Evolutionary conservation across 2,113 vertebrate genomes (phyloP).

Genomic region (Plectropomus leopardus): DNA sequence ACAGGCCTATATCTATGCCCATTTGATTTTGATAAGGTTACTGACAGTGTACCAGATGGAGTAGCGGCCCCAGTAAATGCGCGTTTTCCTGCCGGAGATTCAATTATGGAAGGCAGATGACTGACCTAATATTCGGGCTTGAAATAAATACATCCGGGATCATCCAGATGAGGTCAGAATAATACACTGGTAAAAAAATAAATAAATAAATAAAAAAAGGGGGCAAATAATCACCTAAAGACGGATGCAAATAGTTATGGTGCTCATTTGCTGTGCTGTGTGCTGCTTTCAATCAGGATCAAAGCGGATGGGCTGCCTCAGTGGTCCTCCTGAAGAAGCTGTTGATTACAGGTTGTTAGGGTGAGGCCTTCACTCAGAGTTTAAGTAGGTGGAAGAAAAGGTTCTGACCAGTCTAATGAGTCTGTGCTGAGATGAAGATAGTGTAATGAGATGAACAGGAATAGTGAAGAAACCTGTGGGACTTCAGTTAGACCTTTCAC

Average conservation of each 20-base stretch:
- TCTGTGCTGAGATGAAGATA: neutral
- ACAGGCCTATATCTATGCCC: slow-evolving; percentile 48
- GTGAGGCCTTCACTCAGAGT: slow-evolving; percentile 7
- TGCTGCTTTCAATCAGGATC: slow-evolving; percentile 23
- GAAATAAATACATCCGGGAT: slow-evolving; percentile 53
- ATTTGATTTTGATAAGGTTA: slow-evolving; percentile 74
- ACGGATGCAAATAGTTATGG: slow-evolving; percentile 23
- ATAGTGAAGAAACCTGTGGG: slow-evolving; percentile 3
- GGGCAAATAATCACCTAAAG: slow-evolving; percentile 38
- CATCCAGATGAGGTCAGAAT: slow-evolving; percentile 56
- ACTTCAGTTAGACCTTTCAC: neutral
- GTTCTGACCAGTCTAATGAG: neutral
- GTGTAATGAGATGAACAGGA: slow-evolving; percentile 12
- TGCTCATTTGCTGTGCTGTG: neutral
- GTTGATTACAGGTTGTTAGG: slow-evolving; percentile 27
- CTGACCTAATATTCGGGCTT: slow-evolving; percentile 53
- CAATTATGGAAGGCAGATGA: slow-evolving; percentile 70
- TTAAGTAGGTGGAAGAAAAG: neutral
- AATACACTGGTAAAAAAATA: slow-evolving; percentile 29
- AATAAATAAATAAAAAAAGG: too few species aligned
- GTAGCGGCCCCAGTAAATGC: slow-evolving; percentile 50
- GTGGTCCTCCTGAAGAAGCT: slow-evolving; percentile 11
- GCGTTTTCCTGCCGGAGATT: slow-evolving; percentile 50
- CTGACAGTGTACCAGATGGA: slow-evolving; percentile 54
- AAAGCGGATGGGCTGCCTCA: slow-evolving; percentile 17